A percentile compares a stretch with the other conserved stretches of the same genome.
These are phyloP conservation scores for Hesperia comma DNA, from an alignment of 2,888 invertebrate genomes.

Conservation along the genomic window DNA sequence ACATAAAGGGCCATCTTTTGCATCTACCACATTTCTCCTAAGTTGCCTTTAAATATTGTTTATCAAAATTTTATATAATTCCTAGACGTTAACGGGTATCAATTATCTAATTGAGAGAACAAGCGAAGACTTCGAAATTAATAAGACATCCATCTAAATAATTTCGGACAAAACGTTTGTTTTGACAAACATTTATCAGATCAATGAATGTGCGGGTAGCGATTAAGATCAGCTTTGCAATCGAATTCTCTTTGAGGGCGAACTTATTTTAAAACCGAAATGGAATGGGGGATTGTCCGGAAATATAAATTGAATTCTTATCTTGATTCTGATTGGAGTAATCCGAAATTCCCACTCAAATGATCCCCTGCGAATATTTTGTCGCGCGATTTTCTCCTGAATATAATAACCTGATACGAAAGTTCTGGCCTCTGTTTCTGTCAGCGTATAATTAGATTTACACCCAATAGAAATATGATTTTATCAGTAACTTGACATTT, in stretches of 20 bases:
- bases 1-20: no score
- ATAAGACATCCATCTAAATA: constrained; percentile 41
- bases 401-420: constrained; percentile 34
- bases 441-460: constrained; percentile 36
- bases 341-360: constrained; percentile 44
- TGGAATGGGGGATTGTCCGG: constrained; percentile 59
- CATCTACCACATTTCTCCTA: no score
- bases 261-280: constrained; percentile 76
- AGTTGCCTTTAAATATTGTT: no score
- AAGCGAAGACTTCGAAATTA: background rate
- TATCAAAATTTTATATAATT: no score
- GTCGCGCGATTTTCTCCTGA: constrained; percentile 31
- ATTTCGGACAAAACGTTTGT: constrained; percentile 51
- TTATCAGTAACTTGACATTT: constrained; percentile 9
- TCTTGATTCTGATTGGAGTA: constrained; percentile 60
- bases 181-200: constrained; percentile 67
- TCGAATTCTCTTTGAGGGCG: constrained; percentile 52
- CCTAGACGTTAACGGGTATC: no score
- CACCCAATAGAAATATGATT: constrained; percentile 12
- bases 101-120: no score
- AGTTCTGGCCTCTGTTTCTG: constrained; percentile 34
- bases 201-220: constrained; percentile 56
- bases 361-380: constrained; percentile 36
- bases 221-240: constrained; percentile 57
- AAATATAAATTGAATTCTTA: constrained; percentile 76